These are phyloP conservation scores for Antigone vipio DNA, from an alignment of 2,113 vertebrate genomes.

Conservation along the genomic window DNA sequence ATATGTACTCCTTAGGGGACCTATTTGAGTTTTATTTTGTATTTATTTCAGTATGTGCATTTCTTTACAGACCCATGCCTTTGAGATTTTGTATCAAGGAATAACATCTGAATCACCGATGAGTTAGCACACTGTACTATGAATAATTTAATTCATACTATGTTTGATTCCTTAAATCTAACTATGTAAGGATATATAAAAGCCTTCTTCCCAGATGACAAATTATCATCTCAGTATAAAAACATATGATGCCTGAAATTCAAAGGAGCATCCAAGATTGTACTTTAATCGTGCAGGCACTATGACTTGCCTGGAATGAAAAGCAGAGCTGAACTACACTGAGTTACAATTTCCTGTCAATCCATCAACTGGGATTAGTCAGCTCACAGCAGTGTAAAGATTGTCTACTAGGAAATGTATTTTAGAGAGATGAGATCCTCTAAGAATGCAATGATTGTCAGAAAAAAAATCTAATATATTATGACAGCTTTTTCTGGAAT, in stretches of 20 bases:
- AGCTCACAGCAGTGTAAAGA: neutral
- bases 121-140: neutral
- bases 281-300: neutral
- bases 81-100: neutral
- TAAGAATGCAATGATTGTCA: neutral
- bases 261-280: neutral
- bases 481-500: neutral
- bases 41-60: neutral
- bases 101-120: neutral
- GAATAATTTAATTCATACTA: neutral
- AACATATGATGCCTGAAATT: neutral
- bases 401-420: neutral
- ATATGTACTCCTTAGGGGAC: neutral
- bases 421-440: neutral
- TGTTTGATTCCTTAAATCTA: neutral
- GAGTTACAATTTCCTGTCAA: neutral
- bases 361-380: neutral
- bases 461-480: neutral
- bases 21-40: neutral
- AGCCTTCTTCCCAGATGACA: neutral
- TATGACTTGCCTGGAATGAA: neutral
- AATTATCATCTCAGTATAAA: neutral
- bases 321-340: neutral
- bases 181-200: neutral
- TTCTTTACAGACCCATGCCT: neutral